Evolutionary conservation across 2,113 vertebrate species (phyloP).

Genomic region (human): DNA sequence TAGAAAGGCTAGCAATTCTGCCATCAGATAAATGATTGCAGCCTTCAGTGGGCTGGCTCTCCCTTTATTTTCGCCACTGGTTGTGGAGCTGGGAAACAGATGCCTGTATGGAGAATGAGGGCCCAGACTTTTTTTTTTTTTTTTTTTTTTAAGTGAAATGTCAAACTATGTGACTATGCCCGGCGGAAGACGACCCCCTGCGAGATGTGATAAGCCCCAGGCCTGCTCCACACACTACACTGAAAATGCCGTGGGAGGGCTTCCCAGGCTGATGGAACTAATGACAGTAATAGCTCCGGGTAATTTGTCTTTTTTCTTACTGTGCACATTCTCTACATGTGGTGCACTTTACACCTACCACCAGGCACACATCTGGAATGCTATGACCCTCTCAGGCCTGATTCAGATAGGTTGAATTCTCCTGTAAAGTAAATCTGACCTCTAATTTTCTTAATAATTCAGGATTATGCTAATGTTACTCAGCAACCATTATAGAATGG

Average conservation of each 20-base stretch:
- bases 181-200: slow-evolving; percentile 63
- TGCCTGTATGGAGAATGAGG: slow-evolving; percentile 47
- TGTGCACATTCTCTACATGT: slow-evolving; percentile 64
- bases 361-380: slow-evolving; percentile 74
- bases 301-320: slow-evolving; percentile 77
- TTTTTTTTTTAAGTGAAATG: slow-evolving; percentile 63
- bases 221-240: slow-evolving; percentile 35
- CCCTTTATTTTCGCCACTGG: slow-evolving; percentile 56
- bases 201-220: slow-evolving; percentile 66
- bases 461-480: slow-evolving; percentile 72
- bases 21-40: slow-evolving; percentile 49
- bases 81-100: slow-evolving; percentile 56
- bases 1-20: slow-evolving; percentile 4
- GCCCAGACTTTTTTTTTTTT: slow-evolving; percentile 46
- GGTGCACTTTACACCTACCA: slow-evolving; percentile 75
- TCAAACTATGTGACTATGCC: slow-evolving; percentile 74
- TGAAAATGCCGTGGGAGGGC: slow-evolving; percentile 70
- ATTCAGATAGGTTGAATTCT: slow-evolving; percentile 63
- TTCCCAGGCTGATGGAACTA: slow-evolving; percentile 75
- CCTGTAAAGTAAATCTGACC: slow-evolving; percentile 69
- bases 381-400: slow-evolving; percentile 53
- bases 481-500: slow-evolving; percentile 37
- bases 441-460: slow-evolving; percentile 76
- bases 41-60: slow-evolving; percentile 44
- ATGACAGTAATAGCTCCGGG: slow-evolving; percentile 77